phyloP scores from a whole-genome alignment of 2,113 vertebrate species.

The Pygathrix nemaeus region DNA sequence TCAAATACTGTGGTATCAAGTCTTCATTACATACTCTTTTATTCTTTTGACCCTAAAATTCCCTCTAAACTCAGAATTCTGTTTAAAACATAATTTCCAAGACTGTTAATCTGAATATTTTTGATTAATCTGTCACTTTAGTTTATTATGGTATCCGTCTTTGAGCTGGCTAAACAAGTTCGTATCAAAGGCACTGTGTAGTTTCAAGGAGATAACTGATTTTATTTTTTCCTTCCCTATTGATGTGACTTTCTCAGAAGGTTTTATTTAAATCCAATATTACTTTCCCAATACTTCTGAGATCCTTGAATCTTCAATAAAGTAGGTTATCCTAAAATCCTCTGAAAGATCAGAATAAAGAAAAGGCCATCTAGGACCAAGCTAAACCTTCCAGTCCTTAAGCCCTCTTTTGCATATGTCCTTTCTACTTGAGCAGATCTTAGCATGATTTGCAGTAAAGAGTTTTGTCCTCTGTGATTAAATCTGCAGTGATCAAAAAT shows the following conservation, averaged over 20 bases:
- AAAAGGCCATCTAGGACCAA: neutral
- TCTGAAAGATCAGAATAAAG: neutral
- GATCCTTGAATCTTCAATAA: neutral
- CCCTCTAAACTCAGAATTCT: neutral
- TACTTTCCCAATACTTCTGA: neutral
- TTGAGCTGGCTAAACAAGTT: neutral
- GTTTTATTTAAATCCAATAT: neutral
- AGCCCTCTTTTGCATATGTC: neutral
- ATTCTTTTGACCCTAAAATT: neutral
- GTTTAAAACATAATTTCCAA: neutral
- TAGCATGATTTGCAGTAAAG: neutral
- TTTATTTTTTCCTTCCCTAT: neutral
- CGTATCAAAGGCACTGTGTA: neutral
- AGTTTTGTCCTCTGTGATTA: slow-evolving; percentile 23
- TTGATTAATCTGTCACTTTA: neutral
- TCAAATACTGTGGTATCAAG: neutral
- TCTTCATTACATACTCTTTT: neutral
- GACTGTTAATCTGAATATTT: neutral
- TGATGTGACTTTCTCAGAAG: neutral
- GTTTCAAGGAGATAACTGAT: neutral
- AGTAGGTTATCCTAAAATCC: neutral
- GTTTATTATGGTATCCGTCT: neutral
- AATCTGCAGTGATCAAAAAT: slow-evolving; percentile 45
- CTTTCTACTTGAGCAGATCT: neutral
- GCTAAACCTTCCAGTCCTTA: neutral